Conservation (phyloP, 2,888 invertebrate species). For the Xanthorhoe spadicearia region DNA sequence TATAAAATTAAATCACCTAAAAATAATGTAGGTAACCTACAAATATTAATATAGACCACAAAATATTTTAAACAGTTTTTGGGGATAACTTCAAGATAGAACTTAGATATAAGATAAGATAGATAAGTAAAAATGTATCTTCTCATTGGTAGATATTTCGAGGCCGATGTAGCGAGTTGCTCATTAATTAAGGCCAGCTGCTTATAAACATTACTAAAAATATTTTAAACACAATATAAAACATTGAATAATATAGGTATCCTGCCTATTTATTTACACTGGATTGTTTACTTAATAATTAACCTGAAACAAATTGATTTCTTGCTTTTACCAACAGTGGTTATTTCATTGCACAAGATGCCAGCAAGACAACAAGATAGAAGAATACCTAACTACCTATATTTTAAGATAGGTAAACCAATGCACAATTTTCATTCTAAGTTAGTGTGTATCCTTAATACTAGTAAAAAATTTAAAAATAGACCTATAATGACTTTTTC, state of each 20-base stretch:
- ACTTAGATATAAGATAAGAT: too few relatives aligned
- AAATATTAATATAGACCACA: neutral
- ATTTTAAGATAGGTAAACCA: too few relatives aligned
- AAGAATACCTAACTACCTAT: too few relatives aligned
- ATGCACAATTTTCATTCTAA: slow-evolving; percentile 1
- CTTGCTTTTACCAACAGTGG: neutral
- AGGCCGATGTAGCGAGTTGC: slow-evolving; percentile 39
- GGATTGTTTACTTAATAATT: too few relatives aligned
- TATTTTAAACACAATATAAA: slow-evolving; percentile 51
- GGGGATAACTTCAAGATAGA: neutral
- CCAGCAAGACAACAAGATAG: slow-evolving; percentile 4
- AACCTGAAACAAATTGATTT: too few relatives aligned
- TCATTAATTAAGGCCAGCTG: slow-evolving; percentile 51
- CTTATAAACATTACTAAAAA: slow-evolving; percentile 66
- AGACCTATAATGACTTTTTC: slow-evolving; percentile 13
- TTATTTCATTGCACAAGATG: neutral
- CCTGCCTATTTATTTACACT: too few relatives aligned
- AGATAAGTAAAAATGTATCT: too few relatives aligned
- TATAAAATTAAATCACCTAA: slow-evolving; percentile 9
- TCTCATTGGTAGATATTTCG: slow-evolving; percentile 38
- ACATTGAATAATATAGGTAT: too few relatives aligned
- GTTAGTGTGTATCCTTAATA: too few relatives aligned
- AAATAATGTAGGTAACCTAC: slow-evolving; percentile 1
- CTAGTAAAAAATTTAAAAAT: slow-evolving; percentile 15
- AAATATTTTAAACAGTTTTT: neutral